Evolutionary conservation across 2,797 vertebrate genomes (phyloP).

Genomic region (Thripadectes ignobilis): DNA sequence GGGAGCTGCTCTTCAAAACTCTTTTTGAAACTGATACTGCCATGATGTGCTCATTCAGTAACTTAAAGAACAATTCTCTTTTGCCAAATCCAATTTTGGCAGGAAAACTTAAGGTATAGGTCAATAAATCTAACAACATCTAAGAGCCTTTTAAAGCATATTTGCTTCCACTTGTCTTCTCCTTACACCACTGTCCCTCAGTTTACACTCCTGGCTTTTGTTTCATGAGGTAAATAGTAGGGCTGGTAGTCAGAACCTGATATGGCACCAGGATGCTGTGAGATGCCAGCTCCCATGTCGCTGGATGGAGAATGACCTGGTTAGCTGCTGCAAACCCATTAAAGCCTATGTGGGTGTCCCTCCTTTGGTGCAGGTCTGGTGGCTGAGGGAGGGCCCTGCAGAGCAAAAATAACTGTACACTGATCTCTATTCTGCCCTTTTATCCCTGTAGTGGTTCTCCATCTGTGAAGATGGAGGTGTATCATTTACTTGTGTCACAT

Average conservation of each 20-base stretch:
- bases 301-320: not conserved
- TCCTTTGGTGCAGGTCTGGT: fast-evolving
- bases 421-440: not conserved
- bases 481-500: not conserved
- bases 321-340: not conserved
- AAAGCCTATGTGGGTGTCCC: not conserved
- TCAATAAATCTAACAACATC: not conserved
- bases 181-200: not conserved
- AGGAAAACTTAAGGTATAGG: not conserved
- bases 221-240: not conserved
- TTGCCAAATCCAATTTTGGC: slow-evolving; percentile 15
- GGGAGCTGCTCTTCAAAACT: slow-evolving; percentile 10
- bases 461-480: fast-evolving
- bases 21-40: not conserved
- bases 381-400: not conserved
- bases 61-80: not conserved
- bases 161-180: not conserved
- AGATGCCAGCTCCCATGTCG: fast-evolving
- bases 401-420: fast-evolving
- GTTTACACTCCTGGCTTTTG: not conserved
- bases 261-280: not conserved
- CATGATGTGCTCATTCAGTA: not conserved
- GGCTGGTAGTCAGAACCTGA: not conserved
- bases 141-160: slow-evolving; percentile 13
- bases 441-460: not conserved